Evolutionary conservation across 1,140 invertebrate genomes (phyloP), one percentile per base, ranked within the genome.

Genomic region (Parasteatoda tepidariorum): DNA sequence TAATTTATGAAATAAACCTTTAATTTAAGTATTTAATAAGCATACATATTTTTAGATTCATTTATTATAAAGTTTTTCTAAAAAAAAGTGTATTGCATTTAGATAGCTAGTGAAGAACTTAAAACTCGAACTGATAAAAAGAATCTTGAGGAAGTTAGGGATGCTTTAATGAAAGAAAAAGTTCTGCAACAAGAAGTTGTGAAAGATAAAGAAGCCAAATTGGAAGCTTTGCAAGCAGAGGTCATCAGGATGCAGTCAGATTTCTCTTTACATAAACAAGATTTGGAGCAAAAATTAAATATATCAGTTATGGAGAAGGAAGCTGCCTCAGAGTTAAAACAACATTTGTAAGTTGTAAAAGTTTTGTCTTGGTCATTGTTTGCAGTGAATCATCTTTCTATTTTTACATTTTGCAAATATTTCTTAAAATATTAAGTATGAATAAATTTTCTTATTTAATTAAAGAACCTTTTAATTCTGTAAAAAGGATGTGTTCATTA

Each of bases 201-300:
- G 55, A 67, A 75, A 15, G 84, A 86, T 15, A 31, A 76, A 54
- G 85, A 86, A 34, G 15, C 26, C 2, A 68, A 85, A 66, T n/a
- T 86, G 11, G 54, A 33, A n/a, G 31, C 22, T 9, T 48, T 86
- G 34, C 84, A 84, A 67, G 76, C 38, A 18, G 85, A 85, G 76
- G 79, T 85, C 15, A 84, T 83, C 33, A 33, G 85, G 13, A 55
- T 86, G 59, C 41, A 76, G 41, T 26, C 38, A 2, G 79, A 85
- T n/a, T 84, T 86, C 38, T 31, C 34, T 2, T 62, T 55, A 13
- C 84, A 86, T 31, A 76, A 81, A 66, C 28, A 83, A 61, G 85
- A 86, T 26, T 30, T 86, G 3, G 57, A 85, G n/a, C 34, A 75
- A 18, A 86, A 85, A 41, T 64, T 86, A 11, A 83, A 84, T 66